Conservation (phyloP, 2,113 vertebrate genomes). For the Dermatemys mawii region DNA sequence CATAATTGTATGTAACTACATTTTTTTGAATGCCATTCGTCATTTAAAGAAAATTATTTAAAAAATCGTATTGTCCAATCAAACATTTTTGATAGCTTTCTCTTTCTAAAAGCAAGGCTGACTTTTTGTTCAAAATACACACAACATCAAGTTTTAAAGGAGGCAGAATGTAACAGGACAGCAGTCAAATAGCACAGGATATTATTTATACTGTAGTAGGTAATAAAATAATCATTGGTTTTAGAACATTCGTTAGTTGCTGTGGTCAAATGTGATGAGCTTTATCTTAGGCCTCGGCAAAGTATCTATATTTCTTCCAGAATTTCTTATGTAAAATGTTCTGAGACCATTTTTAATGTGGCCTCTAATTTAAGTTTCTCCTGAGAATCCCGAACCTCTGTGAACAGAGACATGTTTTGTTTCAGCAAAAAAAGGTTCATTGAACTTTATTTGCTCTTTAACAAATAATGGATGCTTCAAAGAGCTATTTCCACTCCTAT, state of each 20-base stretch:
- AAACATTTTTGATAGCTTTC: not conserved
- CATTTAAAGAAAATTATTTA: not conserved
- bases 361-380: slow-evolving; percentile 6
- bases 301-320: not conserved
- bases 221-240: not conserved
- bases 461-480: not conserved
- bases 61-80: not conserved
- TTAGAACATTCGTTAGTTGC: not conserved
- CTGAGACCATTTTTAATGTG: not conserved
- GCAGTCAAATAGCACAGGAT: not conserved
- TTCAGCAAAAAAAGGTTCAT: not conserved
- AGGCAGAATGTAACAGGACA: not conserved
- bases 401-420: not conserved
- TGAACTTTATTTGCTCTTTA: not conserved
- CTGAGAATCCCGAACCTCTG: not conserved
- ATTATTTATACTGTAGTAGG: not conserved
- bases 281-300: not conserved
- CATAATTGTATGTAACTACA: not conserved
- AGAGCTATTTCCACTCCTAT: not conserved
- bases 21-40: not conserved
- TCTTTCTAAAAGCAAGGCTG: not conserved
- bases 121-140: not conserved
- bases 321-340: not conserved
- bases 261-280: not conserved
- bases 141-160: not conserved